These are phyloP conservation scores for Apodemus sylvaticus DNA, from an alignment of 2,113 vertebrate species.

Conservation along the genomic window DNA sequence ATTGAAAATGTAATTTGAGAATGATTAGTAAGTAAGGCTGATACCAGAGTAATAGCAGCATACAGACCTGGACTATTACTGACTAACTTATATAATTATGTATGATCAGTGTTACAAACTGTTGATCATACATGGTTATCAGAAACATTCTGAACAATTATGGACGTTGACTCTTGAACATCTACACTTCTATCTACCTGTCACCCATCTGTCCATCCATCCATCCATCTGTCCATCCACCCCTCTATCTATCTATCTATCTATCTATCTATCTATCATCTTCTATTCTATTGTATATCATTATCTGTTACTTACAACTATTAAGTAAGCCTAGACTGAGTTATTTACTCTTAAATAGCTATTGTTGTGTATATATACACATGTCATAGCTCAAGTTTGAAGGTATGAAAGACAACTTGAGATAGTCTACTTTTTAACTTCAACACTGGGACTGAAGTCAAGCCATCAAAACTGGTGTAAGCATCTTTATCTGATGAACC, in stretches of 20 bases:
- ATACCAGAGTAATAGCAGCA: neutral
- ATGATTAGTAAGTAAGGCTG: neutral
- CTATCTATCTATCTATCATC: neutral
- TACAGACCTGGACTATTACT: neutral
- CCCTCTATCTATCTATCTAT: neutral
- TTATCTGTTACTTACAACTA: neutral
- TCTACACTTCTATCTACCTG: neutral
- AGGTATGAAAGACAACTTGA: neutral
- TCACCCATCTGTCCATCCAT: too few relatives aligned
- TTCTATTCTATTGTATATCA: neutral
- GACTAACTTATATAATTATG: neutral
- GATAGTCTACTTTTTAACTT: too few relatives aligned
- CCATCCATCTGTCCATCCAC: neutral
- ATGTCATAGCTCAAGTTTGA: neutral
- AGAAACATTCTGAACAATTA: slow-evolving; percentile 12
- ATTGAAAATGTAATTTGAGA: neutral
- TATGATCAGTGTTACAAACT: neutral
- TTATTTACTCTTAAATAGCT: neutral
- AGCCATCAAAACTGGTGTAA: neutral
- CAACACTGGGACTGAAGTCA: neutral
- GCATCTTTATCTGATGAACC: neutral
- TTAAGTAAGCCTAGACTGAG: neutral
- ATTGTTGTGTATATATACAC: neutral
- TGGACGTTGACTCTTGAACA: neutral
- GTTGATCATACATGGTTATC: neutral